Evolutionary conservation across 2,888 invertebrate species (phyloP).

Genomic region (Copidosoma aretas): DNA sequence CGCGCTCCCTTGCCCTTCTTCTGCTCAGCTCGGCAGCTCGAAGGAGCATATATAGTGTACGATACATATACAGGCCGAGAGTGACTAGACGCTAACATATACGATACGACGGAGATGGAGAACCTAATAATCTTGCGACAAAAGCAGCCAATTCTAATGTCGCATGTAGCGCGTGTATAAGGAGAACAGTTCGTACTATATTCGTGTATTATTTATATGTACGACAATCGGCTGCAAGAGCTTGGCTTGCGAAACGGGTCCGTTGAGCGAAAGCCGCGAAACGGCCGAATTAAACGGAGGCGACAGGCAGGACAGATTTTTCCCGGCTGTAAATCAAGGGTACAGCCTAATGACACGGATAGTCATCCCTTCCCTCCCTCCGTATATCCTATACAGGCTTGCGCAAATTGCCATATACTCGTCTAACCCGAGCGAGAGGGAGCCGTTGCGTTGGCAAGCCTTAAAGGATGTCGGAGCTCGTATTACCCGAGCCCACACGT

Average conservation of each 20-base stretch:
- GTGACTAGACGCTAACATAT: too few relatives aligned
- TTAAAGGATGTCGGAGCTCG: constrained; percentile 12
- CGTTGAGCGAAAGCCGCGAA: background rate
- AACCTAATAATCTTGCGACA: constrained; percentile 7
- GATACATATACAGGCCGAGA: too few relatives aligned
- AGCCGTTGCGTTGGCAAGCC: constrained; percentile 8
- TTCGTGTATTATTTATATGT: constrained; percentile 1
- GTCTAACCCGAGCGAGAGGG: background rate
- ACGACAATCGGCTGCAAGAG: constrained; percentile 20
- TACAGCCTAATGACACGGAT: constrained; percentile 36
- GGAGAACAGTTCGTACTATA: background rate
- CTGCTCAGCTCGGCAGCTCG: background rate
- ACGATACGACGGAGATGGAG: background rate
- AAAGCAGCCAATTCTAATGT: background rate
- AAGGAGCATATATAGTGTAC: background rate
- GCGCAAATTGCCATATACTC: constrained; percentile 15
- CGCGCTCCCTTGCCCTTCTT: too few relatives aligned
- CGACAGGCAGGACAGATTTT: constrained; percentile 22
- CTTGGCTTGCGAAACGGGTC: constrained; percentile 3
- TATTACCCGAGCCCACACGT: background rate
- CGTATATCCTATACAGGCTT: background rate
- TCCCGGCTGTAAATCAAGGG: constrained; percentile 34
- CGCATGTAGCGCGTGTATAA: background rate
- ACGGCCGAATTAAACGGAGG: constrained; percentile 17
- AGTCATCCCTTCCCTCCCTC: background rate